These are phyloP conservation scores for Pterocles burchelli DNA, from an alignment of 2,113 vertebrate species.

Conservation along the genomic window DNA sequence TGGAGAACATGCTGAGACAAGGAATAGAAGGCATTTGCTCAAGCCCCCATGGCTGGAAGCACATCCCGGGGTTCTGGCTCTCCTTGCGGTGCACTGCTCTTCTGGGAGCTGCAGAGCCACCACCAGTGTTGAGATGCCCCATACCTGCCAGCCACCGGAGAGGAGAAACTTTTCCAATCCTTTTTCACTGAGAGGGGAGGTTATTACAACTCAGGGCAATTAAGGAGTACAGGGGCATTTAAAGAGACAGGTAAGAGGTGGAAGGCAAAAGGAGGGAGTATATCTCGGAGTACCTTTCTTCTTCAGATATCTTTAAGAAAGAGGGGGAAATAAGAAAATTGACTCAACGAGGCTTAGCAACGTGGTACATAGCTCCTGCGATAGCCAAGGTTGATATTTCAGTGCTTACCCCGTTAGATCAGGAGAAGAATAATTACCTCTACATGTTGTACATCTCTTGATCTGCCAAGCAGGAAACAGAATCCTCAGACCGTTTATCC, in stretches of 20 bases:
- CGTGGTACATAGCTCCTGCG: neutral
- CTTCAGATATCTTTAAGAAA: neutral
- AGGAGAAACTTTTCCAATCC: neutral
- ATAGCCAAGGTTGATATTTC: neutral
- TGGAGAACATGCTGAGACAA: neutral
- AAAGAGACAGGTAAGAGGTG: neutral
- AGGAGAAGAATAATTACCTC: neutral
- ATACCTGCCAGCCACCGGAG: neutral
- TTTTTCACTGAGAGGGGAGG: neutral
- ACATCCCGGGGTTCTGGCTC: neutral
- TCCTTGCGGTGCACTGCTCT: neutral
- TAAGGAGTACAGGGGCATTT: neutral
- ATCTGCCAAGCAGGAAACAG: neutral
- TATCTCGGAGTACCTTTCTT: neutral
- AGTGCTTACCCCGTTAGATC: neutral
- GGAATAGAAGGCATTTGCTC: neutral
- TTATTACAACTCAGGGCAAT: neutral
- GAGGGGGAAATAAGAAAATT: accelerated
- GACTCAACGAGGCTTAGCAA: neutral
- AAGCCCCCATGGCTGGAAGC: neutral
- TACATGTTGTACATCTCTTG: neutral
- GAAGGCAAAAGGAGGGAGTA: neutral
- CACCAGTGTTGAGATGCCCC: neutral
- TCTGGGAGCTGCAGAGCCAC: neutral
- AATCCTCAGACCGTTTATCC: neutral